Evolutionary conservation across 2,113 vertebrate genomes (phyloP).

Genomic region (Otis tarda): DNA sequence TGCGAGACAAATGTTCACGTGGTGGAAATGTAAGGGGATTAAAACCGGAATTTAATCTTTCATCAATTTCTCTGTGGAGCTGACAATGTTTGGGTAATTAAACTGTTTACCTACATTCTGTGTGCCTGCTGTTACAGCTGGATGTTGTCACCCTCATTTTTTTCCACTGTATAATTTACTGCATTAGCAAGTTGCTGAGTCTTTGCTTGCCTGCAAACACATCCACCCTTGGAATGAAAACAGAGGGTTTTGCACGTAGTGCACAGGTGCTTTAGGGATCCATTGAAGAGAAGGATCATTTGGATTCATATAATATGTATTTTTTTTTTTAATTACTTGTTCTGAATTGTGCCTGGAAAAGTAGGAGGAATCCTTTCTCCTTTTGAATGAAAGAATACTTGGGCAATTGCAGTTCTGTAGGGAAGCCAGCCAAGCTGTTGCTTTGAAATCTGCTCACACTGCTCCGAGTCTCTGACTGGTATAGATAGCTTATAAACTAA

Average conservation of each 20-base stretch:
- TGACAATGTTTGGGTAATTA: conserved; percentile 15
- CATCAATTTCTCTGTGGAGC: neutral
- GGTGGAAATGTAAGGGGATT: neutral
- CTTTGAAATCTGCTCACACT: neutral
- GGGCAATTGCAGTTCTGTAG: neutral
- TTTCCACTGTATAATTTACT: neutral
- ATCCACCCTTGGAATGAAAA: neutral
- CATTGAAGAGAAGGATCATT: neutral
- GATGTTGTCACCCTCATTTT: neutral
- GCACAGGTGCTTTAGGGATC: neutral
- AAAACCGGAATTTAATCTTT: conserved; percentile 1
- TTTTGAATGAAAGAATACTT: neutral
- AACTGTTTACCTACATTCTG: conserved; percentile 8
- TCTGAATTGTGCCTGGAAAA: neutral
- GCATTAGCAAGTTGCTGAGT: neutral
- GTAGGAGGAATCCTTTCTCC: neutral
- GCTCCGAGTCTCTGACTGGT: neutral
- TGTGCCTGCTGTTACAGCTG: conserved; percentile 21
- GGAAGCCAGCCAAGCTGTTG: neutral
- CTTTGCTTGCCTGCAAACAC: neutral
- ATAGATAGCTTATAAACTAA: neutral
- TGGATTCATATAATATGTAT: neutral
- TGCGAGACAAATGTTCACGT: neutral
- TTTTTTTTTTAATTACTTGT: neutral
- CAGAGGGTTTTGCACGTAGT: neutral